These are phyloP conservation scores for Aspidiotus rigidus DNA, from an alignment of 2,888 invertebrate genomes.

Conservation along the genomic window DNA sequence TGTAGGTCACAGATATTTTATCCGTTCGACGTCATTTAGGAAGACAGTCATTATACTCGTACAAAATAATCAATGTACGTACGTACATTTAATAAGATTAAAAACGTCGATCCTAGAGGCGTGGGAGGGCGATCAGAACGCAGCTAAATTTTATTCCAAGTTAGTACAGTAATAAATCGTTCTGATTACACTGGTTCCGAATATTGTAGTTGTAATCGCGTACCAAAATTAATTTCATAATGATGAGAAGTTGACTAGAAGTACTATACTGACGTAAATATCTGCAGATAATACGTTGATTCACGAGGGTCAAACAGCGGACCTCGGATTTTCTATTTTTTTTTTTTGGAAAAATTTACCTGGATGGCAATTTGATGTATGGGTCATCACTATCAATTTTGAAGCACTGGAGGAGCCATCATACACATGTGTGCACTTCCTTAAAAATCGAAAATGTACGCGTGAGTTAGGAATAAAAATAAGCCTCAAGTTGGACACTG, in stretches of 20 bases:
- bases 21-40: conserved; percentile 60
- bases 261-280: no score
- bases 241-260: conserved; percentile 29
- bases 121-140: conserved; percentile 27
- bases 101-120: conserved; percentile 26
- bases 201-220: conserved; percentile 29
- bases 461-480: no score
- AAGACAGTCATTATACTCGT: conserved; percentile 51
- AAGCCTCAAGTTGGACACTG: no score
- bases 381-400: no score
- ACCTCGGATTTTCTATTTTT: no score
- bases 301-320: no score
- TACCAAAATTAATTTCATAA: conserved; percentile 32
- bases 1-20: conserved; percentile 30
- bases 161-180: conserved; percentile 28
- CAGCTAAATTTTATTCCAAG: conserved; percentile 32
- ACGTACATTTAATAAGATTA: conserved; percentile 34
- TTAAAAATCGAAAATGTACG: no score
- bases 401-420: no score
- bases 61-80: conserved; percentile 25
- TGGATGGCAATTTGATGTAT: no score
- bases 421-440: no score
- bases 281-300: no score
- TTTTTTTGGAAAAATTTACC: no score
- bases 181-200: conserved; percentile 32